Conservation (phyloP, 2,113 vertebrate species). For the Gymnorhina tibicen region DNA sequence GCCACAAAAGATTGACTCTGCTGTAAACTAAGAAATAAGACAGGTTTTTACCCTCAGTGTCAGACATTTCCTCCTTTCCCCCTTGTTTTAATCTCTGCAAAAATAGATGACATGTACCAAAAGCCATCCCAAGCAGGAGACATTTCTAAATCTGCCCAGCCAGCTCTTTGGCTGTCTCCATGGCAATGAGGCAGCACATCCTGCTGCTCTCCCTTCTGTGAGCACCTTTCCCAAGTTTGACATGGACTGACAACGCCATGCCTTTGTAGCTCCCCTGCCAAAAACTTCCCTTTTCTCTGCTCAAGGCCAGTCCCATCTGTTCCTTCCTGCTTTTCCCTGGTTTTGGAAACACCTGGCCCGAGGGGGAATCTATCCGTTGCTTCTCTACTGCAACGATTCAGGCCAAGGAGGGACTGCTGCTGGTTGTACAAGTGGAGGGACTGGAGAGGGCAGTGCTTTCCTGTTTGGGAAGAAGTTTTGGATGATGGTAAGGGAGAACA, state of each 20-base stretch:
- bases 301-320: neutral
- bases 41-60: neutral
- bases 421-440: neutral
- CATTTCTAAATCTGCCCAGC: neutral
- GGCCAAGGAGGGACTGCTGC: neutral
- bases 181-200: neutral
- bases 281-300: neutral
- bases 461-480: neutral
- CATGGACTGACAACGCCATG: fast-evolving
- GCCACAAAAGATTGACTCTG: neutral
- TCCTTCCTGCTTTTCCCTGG: neutral
- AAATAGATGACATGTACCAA: neutral
- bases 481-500: neutral
- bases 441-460: neutral
- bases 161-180: constrained; percentile 22
- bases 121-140: neutral
- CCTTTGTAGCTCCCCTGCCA: neutral
- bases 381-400: neutral
- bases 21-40: neutral
- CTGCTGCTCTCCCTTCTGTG: neutral
- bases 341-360: neutral
- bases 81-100: neutral
- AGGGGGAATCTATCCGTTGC: neutral
- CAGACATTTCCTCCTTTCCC: neutral
- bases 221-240: neutral